A percentile compares a stretch with the other conserved stretches of the same genome.
phyloP scores from a whole-genome alignment of 2,888 invertebrate genomes.

The Ichneumoninae sp. region DNA sequence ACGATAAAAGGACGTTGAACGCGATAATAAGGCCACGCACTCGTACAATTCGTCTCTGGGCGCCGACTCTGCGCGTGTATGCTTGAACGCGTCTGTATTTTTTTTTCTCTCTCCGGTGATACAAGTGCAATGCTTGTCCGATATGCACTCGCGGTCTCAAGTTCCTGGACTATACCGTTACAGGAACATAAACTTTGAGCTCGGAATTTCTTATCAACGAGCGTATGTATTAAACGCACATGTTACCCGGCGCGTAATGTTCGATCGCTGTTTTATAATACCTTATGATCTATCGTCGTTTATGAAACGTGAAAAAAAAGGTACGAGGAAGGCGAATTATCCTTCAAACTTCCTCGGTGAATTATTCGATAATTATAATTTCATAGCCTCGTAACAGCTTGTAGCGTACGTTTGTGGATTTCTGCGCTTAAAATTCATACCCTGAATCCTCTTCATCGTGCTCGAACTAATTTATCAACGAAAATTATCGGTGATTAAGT shows the following conservation, averaged over 20 bases:
- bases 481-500: constrained; percentile 33
- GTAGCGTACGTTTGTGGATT: neutral
- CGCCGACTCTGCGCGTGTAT: neutral
- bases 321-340: neutral
- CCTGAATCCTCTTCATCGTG: neutral
- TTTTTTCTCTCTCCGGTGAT: neutral
- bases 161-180: constrained; percentile 33
- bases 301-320: neutral
- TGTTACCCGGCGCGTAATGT: constrained; percentile 16
- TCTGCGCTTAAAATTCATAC: constrained; percentile 9
- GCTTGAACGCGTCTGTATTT: constrained; percentile 10
- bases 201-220: constrained; percentile 37
- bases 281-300: constrained; percentile 20
- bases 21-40: neutral
- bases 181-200: constrained; percentile 32
- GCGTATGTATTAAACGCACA: neutral
- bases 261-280: constrained; percentile 15
- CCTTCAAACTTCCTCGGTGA: neutral
- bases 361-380: constrained; percentile 23
- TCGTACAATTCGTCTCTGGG: neutral
- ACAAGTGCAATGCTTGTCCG: constrained; percentile 5
- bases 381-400: neutral
- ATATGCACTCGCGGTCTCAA: constrained; percentile 15
- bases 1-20: neutral
- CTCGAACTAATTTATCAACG: constrained; percentile 30